Base-by-base conservation (phyloP, 2,888 invertebrate species). In the Pseudococcus jackbeardsleyi region DNA sequence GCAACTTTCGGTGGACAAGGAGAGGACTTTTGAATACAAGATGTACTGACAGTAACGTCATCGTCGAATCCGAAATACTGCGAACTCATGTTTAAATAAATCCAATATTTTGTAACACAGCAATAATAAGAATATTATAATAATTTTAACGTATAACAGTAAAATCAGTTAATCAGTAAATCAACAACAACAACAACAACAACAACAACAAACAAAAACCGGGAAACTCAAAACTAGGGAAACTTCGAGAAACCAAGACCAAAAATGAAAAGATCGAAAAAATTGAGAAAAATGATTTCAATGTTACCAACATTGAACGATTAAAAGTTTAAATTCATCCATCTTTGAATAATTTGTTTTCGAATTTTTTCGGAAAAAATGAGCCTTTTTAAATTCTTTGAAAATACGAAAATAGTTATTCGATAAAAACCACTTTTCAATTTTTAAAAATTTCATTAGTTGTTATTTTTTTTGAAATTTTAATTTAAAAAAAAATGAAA, bases 31-130 rank as follows among this genome's bases (percentile, higher is more conserved):
- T 46, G 79, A 82, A 42, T 39, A 12, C 77, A 42, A 2, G 33
- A 77, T 22, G 39, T 39, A 46, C 79, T 46, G 0, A 22, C 42
- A 8, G 79, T 82, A 17, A 12, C 79, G 19, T 82, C 79, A 9
- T 82, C 79, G n/a, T 82, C 79, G 79, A 82, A 82, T 9, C 46
- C 79, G 46, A 82, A 82, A 9, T 46, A 77, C 39, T 77, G 77
- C 1, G 77, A 82, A 46, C 46, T 82, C 79, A 82, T 82, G 19
- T 82, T 82, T 0, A 22, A 64, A 64, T 22, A 3, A 22, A 64
- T 22, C 22, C 2, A 22, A 64, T 22, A 1, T 22, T 9, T 22
- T 64, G 9, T 8, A 64, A 22, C 0, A 22, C 54, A 54, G 1
- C 5, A 54, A 54, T 19, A 59, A 19, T 59, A 0, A n/a, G 11